Percentiles rank a stretch among this genome's conserved stretches.
phyloP scores from a whole-genome alignment of 2,797 vertebrate genomes.

The Artibeus lituratus region DNA sequence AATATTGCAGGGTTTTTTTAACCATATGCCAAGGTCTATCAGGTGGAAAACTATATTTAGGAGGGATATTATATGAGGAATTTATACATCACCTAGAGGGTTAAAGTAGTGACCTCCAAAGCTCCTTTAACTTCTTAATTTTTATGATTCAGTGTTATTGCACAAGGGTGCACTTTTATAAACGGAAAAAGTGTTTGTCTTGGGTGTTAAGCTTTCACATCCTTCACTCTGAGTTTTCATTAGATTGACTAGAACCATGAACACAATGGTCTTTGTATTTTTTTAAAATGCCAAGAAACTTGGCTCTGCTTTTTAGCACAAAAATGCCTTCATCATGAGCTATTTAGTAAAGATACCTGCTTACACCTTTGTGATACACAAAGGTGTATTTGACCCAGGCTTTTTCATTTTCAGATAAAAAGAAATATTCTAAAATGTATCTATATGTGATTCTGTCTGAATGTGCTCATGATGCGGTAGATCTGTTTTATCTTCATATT shows the following conservation, averaged over 20 bases:
- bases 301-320: not conserved
- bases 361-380: not conserved
- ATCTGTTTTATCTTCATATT: not conserved
- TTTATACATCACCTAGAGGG: not conserved
- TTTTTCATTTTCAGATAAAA: not conserved
- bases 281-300: not conserved
- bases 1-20: not conserved
- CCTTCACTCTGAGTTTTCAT: slow-evolving; percentile 12
- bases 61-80: not conserved
- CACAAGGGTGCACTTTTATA: slow-evolving; percentile 27
- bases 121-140: not conserved
- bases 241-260: slow-evolving; percentile 9
- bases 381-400: not conserved
- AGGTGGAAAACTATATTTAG: not conserved
- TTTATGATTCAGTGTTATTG: not conserved
- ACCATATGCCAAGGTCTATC: not conserved
- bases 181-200: slow-evolving; percentile 45
- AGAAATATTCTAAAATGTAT: not conserved
- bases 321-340: not conserved
- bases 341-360: not conserved
- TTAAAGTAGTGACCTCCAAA: not conserved
- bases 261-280: not conserved
- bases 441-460: not conserved
- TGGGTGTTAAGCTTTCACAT: slow-evolving; percentile 33
- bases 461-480: not conserved